Conservation (phyloP, 1,140 invertebrate genomes). For the Melanaphis sacchari region DNA sequence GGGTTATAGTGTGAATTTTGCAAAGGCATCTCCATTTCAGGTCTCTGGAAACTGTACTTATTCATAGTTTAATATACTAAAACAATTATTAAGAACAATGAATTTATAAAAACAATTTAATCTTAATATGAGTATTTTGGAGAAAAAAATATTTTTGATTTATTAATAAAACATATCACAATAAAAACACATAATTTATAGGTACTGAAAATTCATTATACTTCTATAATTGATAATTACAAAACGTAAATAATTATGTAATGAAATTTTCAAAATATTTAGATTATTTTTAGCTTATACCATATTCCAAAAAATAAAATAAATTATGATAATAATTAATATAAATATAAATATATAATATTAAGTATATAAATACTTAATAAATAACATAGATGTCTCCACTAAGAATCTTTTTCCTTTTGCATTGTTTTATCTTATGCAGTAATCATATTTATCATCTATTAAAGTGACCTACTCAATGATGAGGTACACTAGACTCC, state of each 20-base stretch:
- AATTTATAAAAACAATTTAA: background rate
- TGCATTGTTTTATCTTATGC: too few species aligned
- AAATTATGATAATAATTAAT: too few species aligned
- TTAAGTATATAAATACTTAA: too few species aligned
- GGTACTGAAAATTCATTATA: background rate
- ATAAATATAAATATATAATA: too few species aligned
- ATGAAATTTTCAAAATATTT: too few species aligned
- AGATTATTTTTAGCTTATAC: too few species aligned
- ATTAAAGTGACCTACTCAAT: too few species aligned
- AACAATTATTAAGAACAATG: background rate
- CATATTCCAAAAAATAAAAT: too few species aligned
- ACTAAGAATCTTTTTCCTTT: too few species aligned
- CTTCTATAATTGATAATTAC: background rate
- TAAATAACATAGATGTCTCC: too few species aligned
- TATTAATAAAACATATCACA: background rate
- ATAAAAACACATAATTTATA: background rate
- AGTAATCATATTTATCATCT: too few species aligned
- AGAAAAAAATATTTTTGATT: background rate
- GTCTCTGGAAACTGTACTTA: constrained; percentile 45
- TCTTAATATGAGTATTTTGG: background rate
- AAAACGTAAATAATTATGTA: background rate
- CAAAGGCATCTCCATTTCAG: constrained; percentile 56
- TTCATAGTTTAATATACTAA: constrained; percentile 12
- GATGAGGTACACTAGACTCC: too few species aligned
- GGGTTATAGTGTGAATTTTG: constrained; percentile 53